These are phyloP conservation scores for Mizuhopecten yessoensis DNA, from an alignment of 1,140 invertebrate species.

Conservation along the genomic window DNA sequence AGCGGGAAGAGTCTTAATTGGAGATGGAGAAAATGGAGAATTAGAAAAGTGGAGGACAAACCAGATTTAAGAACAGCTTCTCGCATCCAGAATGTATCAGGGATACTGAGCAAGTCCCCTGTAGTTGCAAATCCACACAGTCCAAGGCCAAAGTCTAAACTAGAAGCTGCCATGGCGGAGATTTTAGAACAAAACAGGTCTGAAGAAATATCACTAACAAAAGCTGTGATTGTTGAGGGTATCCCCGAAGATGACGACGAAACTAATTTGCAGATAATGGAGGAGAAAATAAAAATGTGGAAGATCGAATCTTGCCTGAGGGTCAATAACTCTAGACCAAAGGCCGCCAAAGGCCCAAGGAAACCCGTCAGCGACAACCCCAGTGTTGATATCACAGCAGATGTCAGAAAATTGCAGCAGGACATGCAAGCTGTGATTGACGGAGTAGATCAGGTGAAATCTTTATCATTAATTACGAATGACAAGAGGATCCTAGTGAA, in stretches of 20 bases:
- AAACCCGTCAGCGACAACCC: not conserved
- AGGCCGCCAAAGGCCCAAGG: not conserved
- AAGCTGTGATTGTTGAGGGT: not conserved
- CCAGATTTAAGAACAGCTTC: slow-evolving; percentile 23
- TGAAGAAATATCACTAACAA: not conserved
- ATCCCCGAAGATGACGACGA: not conserved
- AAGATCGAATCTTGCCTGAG: slow-evolving; percentile 10
- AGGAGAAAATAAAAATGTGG: slow-evolving; percentile 19
- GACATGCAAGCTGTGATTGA: slow-evolving; percentile 29
- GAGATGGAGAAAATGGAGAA: slow-evolving; percentile 31
- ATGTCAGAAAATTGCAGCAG: not conserved
- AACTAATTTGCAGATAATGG: not conserved
- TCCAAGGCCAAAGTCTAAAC: not conserved
- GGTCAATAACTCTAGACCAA: not conserved
- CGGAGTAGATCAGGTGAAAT: not conserved
- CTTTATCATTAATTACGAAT: not conserved
- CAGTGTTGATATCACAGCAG: not conserved
- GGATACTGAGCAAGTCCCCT: not conserved
- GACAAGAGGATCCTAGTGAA: not conserved
- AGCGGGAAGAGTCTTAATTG: not conserved
- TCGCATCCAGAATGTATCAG: not conserved
- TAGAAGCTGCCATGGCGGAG: not conserved
- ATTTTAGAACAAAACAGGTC: not conserved
- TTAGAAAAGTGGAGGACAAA: not conserved
- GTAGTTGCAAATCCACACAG: not conserved